These are phyloP conservation scores for Hassar affinis DNA, from an alignment of 2,113 vertebrate species.

Conservation along the genomic window DNA sequence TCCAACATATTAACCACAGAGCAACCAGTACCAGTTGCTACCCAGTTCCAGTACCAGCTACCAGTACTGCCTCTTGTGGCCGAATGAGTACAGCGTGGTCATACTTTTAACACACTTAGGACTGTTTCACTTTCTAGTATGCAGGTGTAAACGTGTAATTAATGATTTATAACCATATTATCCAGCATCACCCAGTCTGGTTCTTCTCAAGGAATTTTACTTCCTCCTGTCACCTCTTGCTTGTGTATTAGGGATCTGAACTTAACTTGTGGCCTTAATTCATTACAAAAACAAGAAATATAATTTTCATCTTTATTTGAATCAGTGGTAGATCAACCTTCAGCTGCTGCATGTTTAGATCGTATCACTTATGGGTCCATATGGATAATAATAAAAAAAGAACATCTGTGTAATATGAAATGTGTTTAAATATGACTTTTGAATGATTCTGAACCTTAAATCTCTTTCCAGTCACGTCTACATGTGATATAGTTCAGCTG, in stretches of 20 bases:
- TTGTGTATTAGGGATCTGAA: neutral
- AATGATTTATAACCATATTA: neutral
- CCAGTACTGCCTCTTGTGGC: too few species aligned
- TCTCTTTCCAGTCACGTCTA: constrained; percentile 43
- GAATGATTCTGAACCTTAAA: neutral
- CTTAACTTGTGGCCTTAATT: neutral
- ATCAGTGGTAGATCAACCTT: neutral
- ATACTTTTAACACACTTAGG: neutral
- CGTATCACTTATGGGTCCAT: neutral
- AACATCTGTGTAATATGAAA: neutral
- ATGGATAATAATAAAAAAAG: neutral
- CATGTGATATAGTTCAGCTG: constrained; percentile 69
- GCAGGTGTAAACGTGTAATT: neutral
- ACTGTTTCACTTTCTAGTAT: neutral
- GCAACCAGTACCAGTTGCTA: too few species aligned
- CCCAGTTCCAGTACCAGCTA: too few species aligned
- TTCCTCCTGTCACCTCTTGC: too few species aligned
- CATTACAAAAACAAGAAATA: neutral
- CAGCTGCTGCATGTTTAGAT: neutral
- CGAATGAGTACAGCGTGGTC: too few species aligned
- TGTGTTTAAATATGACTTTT: neutral
- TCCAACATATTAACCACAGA: too few species aligned
- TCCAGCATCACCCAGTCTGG: neutral
- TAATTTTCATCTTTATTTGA: neutral
- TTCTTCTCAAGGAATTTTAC: neutral